phyloP scores from a whole-genome alignment of 37 sponge, comb jelly and placozoan species.

The Theonella swinhoei region DNA sequence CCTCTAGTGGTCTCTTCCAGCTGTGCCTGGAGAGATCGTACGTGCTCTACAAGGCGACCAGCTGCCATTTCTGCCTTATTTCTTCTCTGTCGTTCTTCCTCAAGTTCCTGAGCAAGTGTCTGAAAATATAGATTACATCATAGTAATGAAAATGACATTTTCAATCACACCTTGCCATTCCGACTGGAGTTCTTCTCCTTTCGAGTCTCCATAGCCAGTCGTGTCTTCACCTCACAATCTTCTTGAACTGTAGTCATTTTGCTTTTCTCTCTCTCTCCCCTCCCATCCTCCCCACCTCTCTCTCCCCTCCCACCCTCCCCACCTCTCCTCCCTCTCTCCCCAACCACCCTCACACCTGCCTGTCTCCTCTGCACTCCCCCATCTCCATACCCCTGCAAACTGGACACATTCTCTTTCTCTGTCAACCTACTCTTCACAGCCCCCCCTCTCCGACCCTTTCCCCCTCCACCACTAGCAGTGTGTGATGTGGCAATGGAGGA shows the following conservation, averaged over 20 bases:
- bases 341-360: background rate
- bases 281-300: background rate
- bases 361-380: background rate
- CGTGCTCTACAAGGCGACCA: constrained; percentile 70
- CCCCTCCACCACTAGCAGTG: background rate
- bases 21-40: constrained; percentile 47
- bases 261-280: background rate
- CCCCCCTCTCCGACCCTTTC: background rate
- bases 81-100: constrained; percentile 82
- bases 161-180: background rate
- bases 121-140: background rate
- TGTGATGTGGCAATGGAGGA: no score
- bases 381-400: background rate
- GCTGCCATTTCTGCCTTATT: constrained; percentile 91
- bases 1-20: constrained; percentile 12
- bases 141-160: background rate
- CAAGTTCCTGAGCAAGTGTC: constrained; percentile 62
- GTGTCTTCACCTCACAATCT: background rate
- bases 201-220: constrained; percentile 3
- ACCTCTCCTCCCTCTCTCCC: background rate
- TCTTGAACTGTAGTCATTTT: constrained; percentile 4
- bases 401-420: background rate
- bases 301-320: background rate
- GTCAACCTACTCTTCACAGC: background rate
- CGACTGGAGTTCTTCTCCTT: background rate